These are phyloP conservation scores for Dryoscopus gambensis DNA, from an alignment of 2,113 vertebrate genomes.

Conservation along the genomic window DNA sequence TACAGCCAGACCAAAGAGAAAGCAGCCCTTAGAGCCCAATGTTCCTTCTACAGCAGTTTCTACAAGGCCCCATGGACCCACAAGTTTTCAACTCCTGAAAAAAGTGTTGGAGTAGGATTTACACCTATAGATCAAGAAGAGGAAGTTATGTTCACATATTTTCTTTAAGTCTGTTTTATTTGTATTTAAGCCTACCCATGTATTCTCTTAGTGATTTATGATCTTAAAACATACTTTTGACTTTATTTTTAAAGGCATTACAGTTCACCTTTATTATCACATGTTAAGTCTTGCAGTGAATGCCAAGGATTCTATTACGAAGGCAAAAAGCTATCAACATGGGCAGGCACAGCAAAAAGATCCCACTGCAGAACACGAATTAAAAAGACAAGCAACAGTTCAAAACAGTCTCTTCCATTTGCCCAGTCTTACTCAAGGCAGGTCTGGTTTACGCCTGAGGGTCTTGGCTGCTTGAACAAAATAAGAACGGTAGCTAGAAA, in stretches of 20 bases:
- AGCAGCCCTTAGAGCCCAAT: constrained; percentile 11
- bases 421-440: background rate
- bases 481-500: background rate
- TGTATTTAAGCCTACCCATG: constrained; percentile 6
- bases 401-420: background rate
- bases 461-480: background rate
- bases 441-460: background rate
- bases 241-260: background rate
- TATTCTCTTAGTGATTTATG: constrained; percentile 7
- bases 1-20: background rate
- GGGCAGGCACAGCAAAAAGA: background rate
- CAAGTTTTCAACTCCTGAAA: constrained; percentile 4
- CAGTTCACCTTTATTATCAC: background rate
- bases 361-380: background rate
- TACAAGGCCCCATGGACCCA: constrained; percentile 30
- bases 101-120: constrained; percentile 25
- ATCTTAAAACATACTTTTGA: background rate
- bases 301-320: background rate
- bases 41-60: constrained; percentile 3
- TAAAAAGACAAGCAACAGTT: background rate
- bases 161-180: constrained; percentile 4
- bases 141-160: constrained; percentile 21
- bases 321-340: background rate
- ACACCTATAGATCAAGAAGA: constrained; percentile 33
- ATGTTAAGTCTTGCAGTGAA: background rate